phyloP scores from a whole-genome alignment of 2,113 vertebrate species.

The Isurus oxyrinchus region DNA sequence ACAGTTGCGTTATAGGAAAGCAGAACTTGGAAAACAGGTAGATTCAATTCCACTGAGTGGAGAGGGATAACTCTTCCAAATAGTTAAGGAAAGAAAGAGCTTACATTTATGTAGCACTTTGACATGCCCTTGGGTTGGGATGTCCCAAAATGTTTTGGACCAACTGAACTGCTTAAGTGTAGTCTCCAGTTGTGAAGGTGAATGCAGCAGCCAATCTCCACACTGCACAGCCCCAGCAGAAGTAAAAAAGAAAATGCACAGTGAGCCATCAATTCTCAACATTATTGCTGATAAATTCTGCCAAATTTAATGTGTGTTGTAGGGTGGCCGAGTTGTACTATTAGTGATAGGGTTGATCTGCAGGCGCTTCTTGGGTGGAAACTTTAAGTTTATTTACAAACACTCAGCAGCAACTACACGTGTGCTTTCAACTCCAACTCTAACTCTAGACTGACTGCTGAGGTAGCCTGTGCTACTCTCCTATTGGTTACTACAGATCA shows the following conservation, averaged over 20 bases:
- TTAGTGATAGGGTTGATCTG: no score
- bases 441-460: no score
- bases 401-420: no score
- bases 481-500: no score
- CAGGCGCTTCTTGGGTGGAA: no score
- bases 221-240: background rate
- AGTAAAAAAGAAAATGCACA: background rate
- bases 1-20: background rate
- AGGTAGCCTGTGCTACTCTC: no score
- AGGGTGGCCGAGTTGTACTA: no score
- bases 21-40: background rate
- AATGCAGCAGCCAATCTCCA: background rate
- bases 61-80: background rate
- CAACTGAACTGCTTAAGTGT: background rate
- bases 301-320: background rate
- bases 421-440: no score
- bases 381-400: no score
- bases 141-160: no score
- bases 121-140: background rate
- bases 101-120: background rate
- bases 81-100: background rate
- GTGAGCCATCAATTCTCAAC: background rate
- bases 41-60: background rate
- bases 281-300: background rate
- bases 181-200: no score